Evolutionary conservation across 2,888 invertebrate genomes (phyloP).

Genomic region (Cistogaster globosa): DNA sequence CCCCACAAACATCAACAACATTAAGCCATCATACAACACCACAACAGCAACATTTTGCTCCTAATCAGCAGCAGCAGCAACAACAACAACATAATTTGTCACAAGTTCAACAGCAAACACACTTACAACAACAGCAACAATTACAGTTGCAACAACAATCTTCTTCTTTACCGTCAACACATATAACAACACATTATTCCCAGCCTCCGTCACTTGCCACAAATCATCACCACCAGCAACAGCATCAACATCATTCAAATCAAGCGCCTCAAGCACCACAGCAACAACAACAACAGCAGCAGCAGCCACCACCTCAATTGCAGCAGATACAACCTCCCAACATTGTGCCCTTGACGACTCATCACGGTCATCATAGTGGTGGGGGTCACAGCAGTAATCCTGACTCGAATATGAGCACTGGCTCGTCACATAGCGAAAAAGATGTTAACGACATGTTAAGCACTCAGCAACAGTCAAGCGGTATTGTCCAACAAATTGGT

Average conservation of each 20-base stretch:
- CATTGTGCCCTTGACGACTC: constrained; percentile 67
- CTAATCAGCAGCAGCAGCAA: constrained; percentile 78
- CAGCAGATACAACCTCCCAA: constrained; percentile 74
- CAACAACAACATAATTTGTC: constrained; percentile 75
- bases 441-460: constrained; percentile 84
- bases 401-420: constrained; percentile 99
- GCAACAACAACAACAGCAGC: constrained; percentile 65
- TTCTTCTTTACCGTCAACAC: constrained; percentile 71
- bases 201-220: constrained; percentile 73
- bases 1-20: constrained; percentile 92
- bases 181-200: constrained; percentile 62
- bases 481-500: constrained; percentile 69
- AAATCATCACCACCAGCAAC: constrained; percentile 69
- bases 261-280: constrained; percentile 67
- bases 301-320: constrained; percentile 73
- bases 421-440: constrained; percentile 98
- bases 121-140: constrained; percentile 77
- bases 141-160: constrained; percentile 77
- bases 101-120: constrained; percentile 74
- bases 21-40: constrained; percentile 81
- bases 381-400: constrained; percentile 87
- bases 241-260: constrained; percentile 66
- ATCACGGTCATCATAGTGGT: constrained; percentile 74
- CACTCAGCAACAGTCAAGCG: constrained; percentile 68
- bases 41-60: constrained; percentile 79